Evolutionary conservation across 2,797 vertebrate genomes (phyloP).

Genomic region (Euphonia xanthogaster): DNA sequence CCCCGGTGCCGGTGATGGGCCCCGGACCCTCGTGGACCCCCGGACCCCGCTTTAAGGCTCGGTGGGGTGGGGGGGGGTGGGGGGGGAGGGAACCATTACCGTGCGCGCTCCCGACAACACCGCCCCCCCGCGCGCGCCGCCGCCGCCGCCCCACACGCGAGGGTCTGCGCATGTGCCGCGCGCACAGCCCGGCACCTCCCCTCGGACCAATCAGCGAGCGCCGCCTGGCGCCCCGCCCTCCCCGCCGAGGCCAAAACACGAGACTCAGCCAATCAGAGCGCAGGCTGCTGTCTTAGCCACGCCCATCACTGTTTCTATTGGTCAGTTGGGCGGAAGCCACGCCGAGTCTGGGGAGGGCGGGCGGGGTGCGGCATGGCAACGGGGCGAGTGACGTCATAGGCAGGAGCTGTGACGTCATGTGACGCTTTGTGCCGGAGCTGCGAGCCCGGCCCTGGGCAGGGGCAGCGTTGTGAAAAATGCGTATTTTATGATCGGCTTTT

Average conservation of each 20-base stretch:
- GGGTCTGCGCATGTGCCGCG: neutral
- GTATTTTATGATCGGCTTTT: neutral
- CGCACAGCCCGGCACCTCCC: accelerated
- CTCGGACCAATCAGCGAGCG: neutral
- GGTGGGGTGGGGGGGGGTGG: neutral
- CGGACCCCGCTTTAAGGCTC: neutral
- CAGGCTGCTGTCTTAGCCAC: accelerated
- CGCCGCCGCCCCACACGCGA: neutral
- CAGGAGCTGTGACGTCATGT: accelerated
- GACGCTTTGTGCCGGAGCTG: accelerated
- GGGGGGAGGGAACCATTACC: neutral
- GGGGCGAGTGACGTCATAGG: accelerated
- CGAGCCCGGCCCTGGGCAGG: accelerated
- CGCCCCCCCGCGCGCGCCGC: neutral
- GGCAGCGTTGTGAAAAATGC: neutral
- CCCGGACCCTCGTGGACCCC: neutral
- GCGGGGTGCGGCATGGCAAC: neutral
- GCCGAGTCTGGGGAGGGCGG: accelerated
- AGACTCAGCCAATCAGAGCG: neutral
- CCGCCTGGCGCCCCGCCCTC: neutral
- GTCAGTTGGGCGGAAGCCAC: accelerated
- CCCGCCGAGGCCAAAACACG: neutral
- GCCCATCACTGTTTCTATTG: accelerated
- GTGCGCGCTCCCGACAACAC: neutral
- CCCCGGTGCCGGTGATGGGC: neutral